Evolutionary conservation across 2,113 vertebrate species (phyloP).

Genomic region (Apteryx mantelli): DNA sequence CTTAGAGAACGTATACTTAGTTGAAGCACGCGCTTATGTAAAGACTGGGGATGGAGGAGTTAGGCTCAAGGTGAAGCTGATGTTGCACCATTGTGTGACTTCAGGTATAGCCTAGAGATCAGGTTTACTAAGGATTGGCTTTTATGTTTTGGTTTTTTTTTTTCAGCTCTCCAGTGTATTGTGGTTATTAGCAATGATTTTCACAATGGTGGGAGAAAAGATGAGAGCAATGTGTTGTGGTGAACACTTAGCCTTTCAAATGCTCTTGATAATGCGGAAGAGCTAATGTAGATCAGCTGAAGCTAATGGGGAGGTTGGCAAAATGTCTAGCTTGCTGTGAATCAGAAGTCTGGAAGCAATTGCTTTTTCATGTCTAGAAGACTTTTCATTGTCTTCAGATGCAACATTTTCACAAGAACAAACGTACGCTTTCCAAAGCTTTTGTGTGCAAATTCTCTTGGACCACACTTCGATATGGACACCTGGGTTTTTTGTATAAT

Average conservation of each 20-base stretch:
- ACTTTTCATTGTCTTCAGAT: background rate
- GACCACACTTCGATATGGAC: rapidly evolving
- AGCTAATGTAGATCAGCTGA: background rate
- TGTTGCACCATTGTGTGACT: background rate
- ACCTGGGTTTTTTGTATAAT: background rate
- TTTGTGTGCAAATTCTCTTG: rapidly evolving
- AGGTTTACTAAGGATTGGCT: background rate
- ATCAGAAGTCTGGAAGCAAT: background rate
- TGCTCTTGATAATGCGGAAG: background rate
- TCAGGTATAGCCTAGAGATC: background rate
- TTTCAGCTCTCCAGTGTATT: too few relatives aligned
- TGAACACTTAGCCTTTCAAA: background rate
- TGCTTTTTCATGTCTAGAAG: background rate
- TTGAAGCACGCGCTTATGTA: background rate
- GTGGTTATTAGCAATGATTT: background rate
- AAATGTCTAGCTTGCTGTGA: background rate
- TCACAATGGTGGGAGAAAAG: background rate
- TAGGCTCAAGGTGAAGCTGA: rapidly evolving
- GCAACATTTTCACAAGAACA: background rate
- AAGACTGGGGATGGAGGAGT: background rate
- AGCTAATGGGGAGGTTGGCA: background rate
- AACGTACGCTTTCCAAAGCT: rapidly evolving
- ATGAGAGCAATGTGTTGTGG: background rate
- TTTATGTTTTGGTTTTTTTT: background rate
- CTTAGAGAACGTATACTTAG: background rate